Percentiles rank a stretch among this genome's conserved stretches.
These are phyloP conservation scores for Perognathus longimembris DNA, from an alignment of 2,113 vertebrate genomes.

Conservation along the genomic window DNA sequence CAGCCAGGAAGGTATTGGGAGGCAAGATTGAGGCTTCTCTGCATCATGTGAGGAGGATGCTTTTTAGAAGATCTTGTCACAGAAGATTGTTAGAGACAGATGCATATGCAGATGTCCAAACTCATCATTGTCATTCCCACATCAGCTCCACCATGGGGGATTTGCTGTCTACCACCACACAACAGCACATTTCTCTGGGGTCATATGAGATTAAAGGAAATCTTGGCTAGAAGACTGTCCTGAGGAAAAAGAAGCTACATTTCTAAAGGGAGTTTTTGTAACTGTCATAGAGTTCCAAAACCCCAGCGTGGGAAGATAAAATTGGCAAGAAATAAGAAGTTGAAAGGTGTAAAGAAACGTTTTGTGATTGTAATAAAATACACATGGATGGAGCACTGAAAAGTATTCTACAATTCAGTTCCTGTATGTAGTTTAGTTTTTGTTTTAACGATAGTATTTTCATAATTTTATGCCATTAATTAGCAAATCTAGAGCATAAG, in stretches of 20 bases:
- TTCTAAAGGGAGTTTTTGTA: constrained; percentile 17
- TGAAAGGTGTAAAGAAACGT: neutral
- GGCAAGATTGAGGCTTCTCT: neutral
- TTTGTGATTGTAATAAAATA: neutral
- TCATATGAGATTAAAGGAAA: constrained; percentile 46
- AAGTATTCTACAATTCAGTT: neutral
- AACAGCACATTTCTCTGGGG: constrained; percentile 8
- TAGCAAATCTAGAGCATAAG: neutral
- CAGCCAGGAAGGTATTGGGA: neutral
- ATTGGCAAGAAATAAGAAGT: neutral
- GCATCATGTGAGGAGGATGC: neutral
- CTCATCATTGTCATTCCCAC: constrained; percentile 61
- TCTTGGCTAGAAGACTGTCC: neutral
- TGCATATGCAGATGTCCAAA: constrained; percentile 69
- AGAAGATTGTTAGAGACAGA: constrained; percentile 65
- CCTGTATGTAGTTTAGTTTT: neutral
- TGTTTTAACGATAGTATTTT: neutral
- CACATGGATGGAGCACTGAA: neutral
- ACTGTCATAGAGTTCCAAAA: neutral
- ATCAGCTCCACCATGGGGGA: neutral
- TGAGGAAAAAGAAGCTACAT: constrained; percentile 36
- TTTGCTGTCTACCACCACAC: neutral
- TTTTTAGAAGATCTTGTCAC: constrained; percentile 53
- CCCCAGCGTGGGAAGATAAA: neutral
- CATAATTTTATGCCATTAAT: neutral